These are phyloP conservation scores for Phania funesta DNA, from an alignment of 2,888 invertebrate genomes.

Conservation along the genomic window DNA sequence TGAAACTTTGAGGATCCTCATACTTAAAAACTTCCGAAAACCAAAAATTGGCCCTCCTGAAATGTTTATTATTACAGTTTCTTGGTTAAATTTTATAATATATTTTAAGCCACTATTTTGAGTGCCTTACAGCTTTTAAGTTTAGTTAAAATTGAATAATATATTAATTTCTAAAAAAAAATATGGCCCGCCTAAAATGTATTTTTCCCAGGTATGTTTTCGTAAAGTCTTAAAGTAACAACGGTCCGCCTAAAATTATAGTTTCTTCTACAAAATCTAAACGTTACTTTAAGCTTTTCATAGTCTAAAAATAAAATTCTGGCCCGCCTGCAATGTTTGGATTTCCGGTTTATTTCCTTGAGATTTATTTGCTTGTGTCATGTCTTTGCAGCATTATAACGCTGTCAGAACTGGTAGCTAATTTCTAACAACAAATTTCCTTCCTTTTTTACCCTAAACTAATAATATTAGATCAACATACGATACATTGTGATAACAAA, in stretches of 20 bases:
- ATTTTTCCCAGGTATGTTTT: background rate
- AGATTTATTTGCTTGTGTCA: background rate
- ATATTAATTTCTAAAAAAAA: too few relatives aligned
- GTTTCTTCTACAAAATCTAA: background rate
- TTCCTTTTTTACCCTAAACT: background rate
- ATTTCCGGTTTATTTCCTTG: slow-evolving; percentile 3
- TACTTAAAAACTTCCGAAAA: background rate
- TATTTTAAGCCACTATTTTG: too few relatives aligned
- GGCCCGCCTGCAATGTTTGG: background rate
- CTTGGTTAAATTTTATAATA: too few relatives aligned
- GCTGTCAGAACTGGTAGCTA: slow-evolving; percentile 51
- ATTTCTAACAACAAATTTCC: slow-evolving; percentile 28
- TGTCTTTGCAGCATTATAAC: slow-evolving; percentile 11
- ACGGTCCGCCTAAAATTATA: background rate
- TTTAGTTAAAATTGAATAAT: too few relatives aligned
- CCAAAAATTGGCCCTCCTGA: slow-evolving; percentile 4
- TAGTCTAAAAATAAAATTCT: background rate
- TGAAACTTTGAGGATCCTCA: background rate
- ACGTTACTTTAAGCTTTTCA: background rate
- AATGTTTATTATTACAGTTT: too few relatives aligned
- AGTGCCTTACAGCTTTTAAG: too few relatives aligned
- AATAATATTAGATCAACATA: background rate
- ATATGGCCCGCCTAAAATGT: background rate
- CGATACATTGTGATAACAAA: background rate
- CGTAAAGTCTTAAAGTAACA: too few relatives aligned